Percentiles rank a stretch among this genome's conserved stretches.
phyloP scores from a whole-genome alignment of 2,113 vertebrate species.

The Callopanchax toddi region DNA sequence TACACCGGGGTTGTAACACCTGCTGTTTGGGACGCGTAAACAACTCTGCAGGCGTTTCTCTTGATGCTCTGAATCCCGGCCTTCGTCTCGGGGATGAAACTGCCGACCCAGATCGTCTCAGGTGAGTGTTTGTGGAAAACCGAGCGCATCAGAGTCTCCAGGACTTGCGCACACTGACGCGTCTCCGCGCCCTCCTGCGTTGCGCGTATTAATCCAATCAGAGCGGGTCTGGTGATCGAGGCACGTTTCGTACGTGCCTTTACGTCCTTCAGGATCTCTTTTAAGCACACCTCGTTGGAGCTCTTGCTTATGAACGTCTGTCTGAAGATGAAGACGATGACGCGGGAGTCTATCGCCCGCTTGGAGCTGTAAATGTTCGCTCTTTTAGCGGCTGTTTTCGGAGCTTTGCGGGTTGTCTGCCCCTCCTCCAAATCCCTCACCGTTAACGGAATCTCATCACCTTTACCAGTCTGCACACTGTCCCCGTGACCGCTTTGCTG shows the following conservation, averaged over 20 bases:
- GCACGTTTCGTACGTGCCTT: constrained; percentile 64
- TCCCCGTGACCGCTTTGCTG: neutral
- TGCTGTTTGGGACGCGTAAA: constrained; percentile 69
- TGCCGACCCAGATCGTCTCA: constrained; percentile 74
- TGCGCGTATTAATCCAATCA: constrained; percentile 75
- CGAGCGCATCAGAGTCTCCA: constrained; percentile 68
- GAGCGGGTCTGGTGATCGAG: constrained; percentile 52
- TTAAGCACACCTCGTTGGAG: constrained; percentile 45
- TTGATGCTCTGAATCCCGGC: constrained; percentile 65
- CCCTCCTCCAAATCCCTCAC: constrained; percentile 3
- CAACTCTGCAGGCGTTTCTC: constrained; percentile 68
- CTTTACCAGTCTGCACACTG: neutral
- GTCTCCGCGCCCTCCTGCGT: constrained; percentile 48
- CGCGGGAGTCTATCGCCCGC: constrained; percentile 67
- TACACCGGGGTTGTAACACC: constrained; percentile 52
- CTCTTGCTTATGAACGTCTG: constrained; percentile 60
- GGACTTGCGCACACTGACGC: constrained; percentile 41
- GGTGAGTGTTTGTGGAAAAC: constrained; percentile 74
- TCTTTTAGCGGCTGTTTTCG: constrained; percentile 19
- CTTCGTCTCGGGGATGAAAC: constrained; percentile 65
- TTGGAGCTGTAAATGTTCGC: constrained; percentile 31
- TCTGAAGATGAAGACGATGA: constrained; percentile 78
- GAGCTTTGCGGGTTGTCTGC: neutral
- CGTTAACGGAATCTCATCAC: constrained; percentile 11
- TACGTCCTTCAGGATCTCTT: constrained; percentile 79